phyloP scores from a whole-genome alignment of 2,797 vertebrate species.

The Malurus splendens region DNA sequence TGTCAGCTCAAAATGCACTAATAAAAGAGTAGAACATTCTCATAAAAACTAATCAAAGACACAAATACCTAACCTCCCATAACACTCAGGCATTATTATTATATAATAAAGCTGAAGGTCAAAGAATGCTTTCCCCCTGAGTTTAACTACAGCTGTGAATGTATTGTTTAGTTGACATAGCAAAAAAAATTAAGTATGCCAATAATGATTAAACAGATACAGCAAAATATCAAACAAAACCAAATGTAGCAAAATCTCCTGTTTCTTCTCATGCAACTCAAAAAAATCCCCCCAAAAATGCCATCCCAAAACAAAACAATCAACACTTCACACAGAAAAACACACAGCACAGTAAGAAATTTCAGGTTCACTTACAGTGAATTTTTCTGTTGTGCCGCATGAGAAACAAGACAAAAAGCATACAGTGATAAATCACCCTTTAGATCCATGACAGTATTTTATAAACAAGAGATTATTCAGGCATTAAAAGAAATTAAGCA shows the following conservation, averaged over 20 bases:
- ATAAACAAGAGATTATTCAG: neutral
- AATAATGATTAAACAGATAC: slow-evolving; percentile 6
- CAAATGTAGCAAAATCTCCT: neutral
- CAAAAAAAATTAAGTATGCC: neutral
- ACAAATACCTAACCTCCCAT: neutral
- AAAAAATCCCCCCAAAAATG: neutral
- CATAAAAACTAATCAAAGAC: neutral
- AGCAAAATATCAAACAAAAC: slow-evolving; percentile 21
- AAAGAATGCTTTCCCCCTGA: neutral
- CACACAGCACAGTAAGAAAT: slow-evolving; percentile 30
- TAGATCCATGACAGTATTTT: neutral
- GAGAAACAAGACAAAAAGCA: slow-evolving; percentile 68
- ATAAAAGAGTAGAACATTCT: neutral
- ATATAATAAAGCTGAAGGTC: slow-evolving; percentile 1
- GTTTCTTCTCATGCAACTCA: slow-evolving; percentile 38
- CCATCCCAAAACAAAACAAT: neutral
- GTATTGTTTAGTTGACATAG: neutral
- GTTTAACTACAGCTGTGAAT: neutral
- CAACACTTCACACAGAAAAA: slow-evolving; percentile 22
- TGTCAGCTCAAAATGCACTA: neutral
- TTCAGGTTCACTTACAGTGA: slow-evolving; percentile 70
- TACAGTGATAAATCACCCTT: slow-evolving; percentile 49
- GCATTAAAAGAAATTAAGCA: neutral
- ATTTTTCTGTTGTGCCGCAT: slow-evolving; percentile 68
- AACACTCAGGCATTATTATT: neutral